Conservation (phyloP, 2,113 vertebrate genomes). For the Melanostigma gelatinosum region DNA sequence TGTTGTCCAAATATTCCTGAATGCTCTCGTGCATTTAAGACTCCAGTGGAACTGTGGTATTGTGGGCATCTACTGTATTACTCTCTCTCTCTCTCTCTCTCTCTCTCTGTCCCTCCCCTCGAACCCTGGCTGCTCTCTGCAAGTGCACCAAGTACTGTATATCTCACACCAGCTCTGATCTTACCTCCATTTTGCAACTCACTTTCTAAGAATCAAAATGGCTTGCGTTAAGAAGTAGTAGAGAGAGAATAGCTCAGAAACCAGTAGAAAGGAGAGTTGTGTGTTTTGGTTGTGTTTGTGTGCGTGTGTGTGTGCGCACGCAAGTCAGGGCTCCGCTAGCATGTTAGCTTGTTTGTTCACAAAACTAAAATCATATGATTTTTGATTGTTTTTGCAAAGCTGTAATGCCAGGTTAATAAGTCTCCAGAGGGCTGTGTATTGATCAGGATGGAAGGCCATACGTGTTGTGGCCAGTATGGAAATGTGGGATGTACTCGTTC, state of each 20-base stretch:
- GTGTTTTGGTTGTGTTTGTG: conserved; percentile 12
- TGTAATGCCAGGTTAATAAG: conserved; percentile 25
- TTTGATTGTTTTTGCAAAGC: conserved; percentile 13
- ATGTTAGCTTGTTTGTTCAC: conserved; percentile 57
- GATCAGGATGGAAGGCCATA: conserved; percentile 39
- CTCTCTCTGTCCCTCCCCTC: conserved; percentile 1
- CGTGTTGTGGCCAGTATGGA: conserved; percentile 23
- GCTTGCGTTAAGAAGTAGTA: conserved; percentile 52
- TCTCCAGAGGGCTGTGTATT: conserved; percentile 40
- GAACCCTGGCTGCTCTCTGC: conserved; percentile 66
- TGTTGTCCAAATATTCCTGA: conserved; percentile 50
- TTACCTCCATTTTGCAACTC: conserved; percentile 75
- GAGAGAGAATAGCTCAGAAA: conserved; percentile 26
- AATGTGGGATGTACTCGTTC: conserved; percentile 53
- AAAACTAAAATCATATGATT: conserved; percentile 47
- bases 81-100: conserved; percentile 11
- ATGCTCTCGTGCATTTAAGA: conserved; percentile 55
- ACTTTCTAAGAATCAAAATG: conserved; percentile 67
- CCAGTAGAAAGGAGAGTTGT: conserved; percentile 40
- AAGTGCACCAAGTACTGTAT: conserved; percentile 77
- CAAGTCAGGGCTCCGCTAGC: conserved; percentile 49
- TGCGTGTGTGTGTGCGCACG: neutral
- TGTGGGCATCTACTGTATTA: conserved; percentile 76
- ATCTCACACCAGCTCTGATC: conserved; percentile 80
- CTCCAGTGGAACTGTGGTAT: conserved; percentile 71